Percentiles rank a stretch among this genome's conserved stretches.
Conservation (phyloP, 2,888 invertebrate species). For the Diachrysia chrysitis region DNA sequence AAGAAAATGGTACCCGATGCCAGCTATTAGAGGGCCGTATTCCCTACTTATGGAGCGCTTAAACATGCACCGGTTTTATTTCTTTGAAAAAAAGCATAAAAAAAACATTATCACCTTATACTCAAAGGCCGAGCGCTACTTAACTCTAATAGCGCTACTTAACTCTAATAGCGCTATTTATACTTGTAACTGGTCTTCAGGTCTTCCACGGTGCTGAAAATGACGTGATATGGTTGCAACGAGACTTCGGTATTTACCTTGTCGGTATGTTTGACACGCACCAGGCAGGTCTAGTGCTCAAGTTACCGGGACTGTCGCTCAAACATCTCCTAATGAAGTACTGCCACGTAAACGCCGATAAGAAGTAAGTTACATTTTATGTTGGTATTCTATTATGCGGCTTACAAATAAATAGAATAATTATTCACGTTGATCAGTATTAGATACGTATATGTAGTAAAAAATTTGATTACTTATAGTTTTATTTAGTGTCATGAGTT, state of each 20-base stretch:
- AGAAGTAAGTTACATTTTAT: conserved; percentile 87
- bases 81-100: too few species aligned
- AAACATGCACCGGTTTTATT: too few species aligned
- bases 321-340: conserved; percentile 94
- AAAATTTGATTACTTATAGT: too few species aligned
- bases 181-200: conserved; percentile 75
- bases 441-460: too few species aligned
- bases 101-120: too few species aligned
- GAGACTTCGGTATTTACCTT: conserved; percentile 97
- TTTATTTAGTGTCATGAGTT: too few species aligned
- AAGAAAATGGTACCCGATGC: too few species aligned
- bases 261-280: conserved; percentile 99
- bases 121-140: too few species aligned
- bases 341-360: conserved; percentile 94
- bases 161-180: not conserved
- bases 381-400: not conserved
- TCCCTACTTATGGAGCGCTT: too few species aligned
- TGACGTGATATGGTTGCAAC: conserved; percentile 98
- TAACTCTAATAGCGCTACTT: too few species aligned
- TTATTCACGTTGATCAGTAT: too few species aligned
- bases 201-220: conserved; percentile 97
- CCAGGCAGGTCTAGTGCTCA: conserved; percentile 94
- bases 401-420: not conserved
- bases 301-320: conserved; percentile 92
- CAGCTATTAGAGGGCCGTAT: too few species aligned